A percentile compares a stretch with the other conserved stretches of the same genome.
These are phyloP conservation scores for Agrochola litura DNA, from an alignment of 2,888 invertebrate genomes.

Conservation along the genomic window DNA sequence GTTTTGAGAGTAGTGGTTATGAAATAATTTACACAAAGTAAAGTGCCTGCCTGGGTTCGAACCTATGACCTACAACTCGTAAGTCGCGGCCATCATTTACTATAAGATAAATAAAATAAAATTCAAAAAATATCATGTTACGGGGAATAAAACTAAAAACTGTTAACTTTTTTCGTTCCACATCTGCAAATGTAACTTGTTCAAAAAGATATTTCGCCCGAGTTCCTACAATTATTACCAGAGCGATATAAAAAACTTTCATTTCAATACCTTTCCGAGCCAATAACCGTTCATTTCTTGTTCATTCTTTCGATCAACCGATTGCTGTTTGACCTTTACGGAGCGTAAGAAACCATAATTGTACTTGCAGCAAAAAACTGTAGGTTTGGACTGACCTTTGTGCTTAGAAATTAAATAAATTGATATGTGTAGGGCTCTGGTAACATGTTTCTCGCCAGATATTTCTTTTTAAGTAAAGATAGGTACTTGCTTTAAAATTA, in stretches of 20 bases:
- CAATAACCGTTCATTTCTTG: slow-evolving; percentile 31
- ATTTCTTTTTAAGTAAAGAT: neutral
- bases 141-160: neutral
- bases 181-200: neutral
- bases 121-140: too few species aligned
- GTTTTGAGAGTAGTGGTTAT: too few species aligned
- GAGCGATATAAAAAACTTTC: slow-evolving; percentile 30
- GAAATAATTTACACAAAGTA: too few species aligned
- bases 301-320: slow-evolving; percentile 38
- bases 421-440: neutral
- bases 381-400: neutral
- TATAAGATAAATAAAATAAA: neutral
- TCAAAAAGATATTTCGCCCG: slow-evolving; percentile 9
- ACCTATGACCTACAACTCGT: too few species aligned
- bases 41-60: too few species aligned
- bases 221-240: slow-evolving; percentile 25
- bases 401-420: neutral
- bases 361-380: slow-evolving; percentile 18
- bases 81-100: too few species aligned
- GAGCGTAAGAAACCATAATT: slow-evolving; percentile 31
- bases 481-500: neutral
- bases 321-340: slow-evolving; percentile 48
- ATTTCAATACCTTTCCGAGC: slow-evolving; percentile 39
- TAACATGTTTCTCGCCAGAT: neutral
- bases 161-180: neutral